phyloP scores from a whole-genome alignment of 1,140 invertebrate species.

The Colletes latitarsis region DNA sequence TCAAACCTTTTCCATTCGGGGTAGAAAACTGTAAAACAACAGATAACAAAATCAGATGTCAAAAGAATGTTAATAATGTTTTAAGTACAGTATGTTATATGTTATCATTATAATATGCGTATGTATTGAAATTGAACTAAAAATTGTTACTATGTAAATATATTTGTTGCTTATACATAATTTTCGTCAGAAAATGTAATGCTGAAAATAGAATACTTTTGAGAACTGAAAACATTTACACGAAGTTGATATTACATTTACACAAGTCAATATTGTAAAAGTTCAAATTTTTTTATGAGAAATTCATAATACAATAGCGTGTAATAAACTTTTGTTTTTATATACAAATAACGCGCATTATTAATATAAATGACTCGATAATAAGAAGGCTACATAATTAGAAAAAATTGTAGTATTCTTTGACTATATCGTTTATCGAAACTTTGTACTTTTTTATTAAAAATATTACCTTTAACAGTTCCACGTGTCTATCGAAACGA shows the following conservation, averaged over 20 bases:
- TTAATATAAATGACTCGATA: background rate
- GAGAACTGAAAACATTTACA: background rate
- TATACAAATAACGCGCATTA: conserved; percentile 9
- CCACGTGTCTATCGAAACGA: background rate
- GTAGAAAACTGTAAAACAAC: background rate
- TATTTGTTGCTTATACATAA: background rate
- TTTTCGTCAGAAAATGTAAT: background rate
- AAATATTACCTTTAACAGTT: background rate
- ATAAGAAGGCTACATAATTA: conserved; percentile 7
- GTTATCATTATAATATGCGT: background rate
- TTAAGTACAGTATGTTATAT: conserved; percentile 3
- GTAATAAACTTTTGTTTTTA: conserved; percentile 1
- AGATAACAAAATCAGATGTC: conserved; percentile 1
- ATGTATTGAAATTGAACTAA: conserved; percentile 17
- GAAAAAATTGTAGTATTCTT: background rate
- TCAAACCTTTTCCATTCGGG: conserved; percentile 22
- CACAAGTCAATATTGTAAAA: background rate
- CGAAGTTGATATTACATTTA: conserved; percentile 8
- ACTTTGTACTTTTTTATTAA: conserved; percentile 1
- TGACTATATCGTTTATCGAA: conserved; percentile 14
- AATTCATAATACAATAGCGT: background rate
- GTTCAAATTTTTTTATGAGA: background rate
- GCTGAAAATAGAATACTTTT: background rate
- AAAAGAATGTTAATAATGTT: background rate
- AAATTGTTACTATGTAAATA: background rate